phyloP scores from a whole-genome alignment of 2,888 invertebrate genomes.

The Branchellion lobata region DNA sequence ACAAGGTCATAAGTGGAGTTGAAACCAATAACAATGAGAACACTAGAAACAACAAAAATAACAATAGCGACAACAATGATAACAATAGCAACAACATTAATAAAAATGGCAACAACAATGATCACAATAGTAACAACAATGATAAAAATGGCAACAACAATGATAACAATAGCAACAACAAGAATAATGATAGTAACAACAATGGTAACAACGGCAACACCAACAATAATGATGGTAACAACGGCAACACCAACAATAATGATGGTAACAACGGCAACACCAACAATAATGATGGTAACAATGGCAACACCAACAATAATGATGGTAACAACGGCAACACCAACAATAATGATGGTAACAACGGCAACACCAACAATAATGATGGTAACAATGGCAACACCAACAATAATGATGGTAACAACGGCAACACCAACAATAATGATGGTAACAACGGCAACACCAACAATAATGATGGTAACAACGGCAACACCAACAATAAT shows the following conservation, averaged over 20 bases:
- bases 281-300: not conserved
- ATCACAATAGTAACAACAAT: not conserved
- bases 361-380: not conserved
- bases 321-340: not conserved
- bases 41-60: slow-evolving; percentile 1
- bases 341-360: not conserved
- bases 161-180: not conserved
- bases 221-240: not conserved
- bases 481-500: no score
- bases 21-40: not conserved
- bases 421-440: not conserved
- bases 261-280: not conserved
- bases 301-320: not conserved
- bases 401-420: not conserved
- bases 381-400: not conserved
- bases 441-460: not conserved
- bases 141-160: not conserved
- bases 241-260: not conserved
- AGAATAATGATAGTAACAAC: not conserved
- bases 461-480: no score
- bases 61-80: slow-evolving; percentile 9
- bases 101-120: not conserved
- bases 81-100: not conserved
- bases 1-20: not conserved
- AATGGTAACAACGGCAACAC: not conserved